These are phyloP conservation scores for Danaus melanippus DNA, from an alignment of 1,140 invertebrate species.

Conservation along the genomic window DNA sequence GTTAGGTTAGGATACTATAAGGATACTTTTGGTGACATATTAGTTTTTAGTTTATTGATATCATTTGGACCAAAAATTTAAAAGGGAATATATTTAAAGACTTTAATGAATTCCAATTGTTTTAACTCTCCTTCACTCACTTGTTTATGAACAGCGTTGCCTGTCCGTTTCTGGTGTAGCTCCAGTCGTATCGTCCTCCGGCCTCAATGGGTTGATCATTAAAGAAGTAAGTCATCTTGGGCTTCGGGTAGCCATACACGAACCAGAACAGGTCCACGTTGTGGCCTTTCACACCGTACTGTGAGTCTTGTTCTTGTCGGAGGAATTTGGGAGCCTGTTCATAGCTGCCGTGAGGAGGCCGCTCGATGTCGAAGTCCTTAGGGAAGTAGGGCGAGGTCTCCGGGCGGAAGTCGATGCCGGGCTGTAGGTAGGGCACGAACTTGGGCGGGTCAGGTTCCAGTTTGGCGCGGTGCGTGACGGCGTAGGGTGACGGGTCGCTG, in stretches of 20 bases:
- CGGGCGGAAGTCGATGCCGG: slow-evolving; percentile 88
- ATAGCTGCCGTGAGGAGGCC: slow-evolving; percentile 87
- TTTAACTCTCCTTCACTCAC: slow-evolving; percentile 76
- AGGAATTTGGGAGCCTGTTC: slow-evolving; percentile 87
- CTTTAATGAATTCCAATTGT: slow-evolving; percentile 1
- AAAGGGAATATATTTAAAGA: too few species aligned
- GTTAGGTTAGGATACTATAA: too few species aligned
- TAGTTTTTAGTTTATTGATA: too few species aligned
- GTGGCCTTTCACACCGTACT: slow-evolving; percentile 91
- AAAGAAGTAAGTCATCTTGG: slow-evolving; percentile 90
- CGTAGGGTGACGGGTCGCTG: slow-evolving; percentile 94
- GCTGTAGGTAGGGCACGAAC: slow-evolving; percentile 83
- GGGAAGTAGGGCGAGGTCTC: slow-evolving; percentile 92
- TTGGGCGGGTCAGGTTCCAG: slow-evolving; percentile 85
- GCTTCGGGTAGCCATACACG: slow-evolving; percentile 94
- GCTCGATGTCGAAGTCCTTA: slow-evolving; percentile 90
- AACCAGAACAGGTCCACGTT: slow-evolving; percentile 92
- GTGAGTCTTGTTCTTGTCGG: slow-evolving; percentile 85
- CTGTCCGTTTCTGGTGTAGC: slow-evolving; percentile 91
- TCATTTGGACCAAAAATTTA: too few species aligned
- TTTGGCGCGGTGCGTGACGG: slow-evolving; percentile 84
- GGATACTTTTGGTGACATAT: too few species aligned
- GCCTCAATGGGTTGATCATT: slow-evolving; percentile 86
- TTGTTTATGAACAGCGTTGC: slow-evolving; percentile 89
- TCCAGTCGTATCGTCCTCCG: slow-evolving; percentile 86